Evolutionary conservation across 2,113 vertebrate genomes (phyloP).

Genomic region (Gorilla gorilla): DNA sequence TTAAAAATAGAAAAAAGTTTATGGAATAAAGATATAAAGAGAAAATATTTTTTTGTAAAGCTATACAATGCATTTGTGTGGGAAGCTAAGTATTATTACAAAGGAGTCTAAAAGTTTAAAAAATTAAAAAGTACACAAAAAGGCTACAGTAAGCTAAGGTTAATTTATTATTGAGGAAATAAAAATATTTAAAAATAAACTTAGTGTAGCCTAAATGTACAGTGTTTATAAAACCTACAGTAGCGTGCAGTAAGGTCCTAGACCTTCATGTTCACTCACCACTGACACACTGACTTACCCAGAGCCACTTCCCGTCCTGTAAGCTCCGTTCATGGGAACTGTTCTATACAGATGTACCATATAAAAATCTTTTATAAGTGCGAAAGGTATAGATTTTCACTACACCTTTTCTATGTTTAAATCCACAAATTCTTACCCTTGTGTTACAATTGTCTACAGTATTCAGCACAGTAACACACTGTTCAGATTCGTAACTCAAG

Average conservation of each 20-base stretch:
- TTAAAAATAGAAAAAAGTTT: not conserved
- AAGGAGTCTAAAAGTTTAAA: not conserved
- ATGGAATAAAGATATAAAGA: not conserved
- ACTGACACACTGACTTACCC: not conserved
- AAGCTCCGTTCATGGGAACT: not conserved
- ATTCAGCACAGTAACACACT: not conserved
- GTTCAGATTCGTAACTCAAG: not conserved
- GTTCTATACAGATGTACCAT: not conserved
- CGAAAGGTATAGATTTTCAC: not conserved
- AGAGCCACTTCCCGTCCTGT: not conserved
- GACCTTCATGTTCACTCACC: not conserved
- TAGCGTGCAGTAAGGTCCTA: not conserved
- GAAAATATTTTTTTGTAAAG: not conserved
- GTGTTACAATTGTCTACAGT: not conserved
- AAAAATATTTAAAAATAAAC: not conserved
- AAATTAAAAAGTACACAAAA: not conserved
- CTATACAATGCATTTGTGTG: not conserved
- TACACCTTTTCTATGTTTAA: not conserved
- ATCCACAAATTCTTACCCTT: not conserved
- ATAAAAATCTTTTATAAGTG: not conserved
- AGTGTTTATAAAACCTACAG: not conserved
- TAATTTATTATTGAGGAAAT: not conserved
- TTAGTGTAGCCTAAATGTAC: not conserved
- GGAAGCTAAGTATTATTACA: not conserved
- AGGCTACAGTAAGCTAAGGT: not conserved